Conservation (phyloP, 37 sponge, comb jelly and placozoan genomes). For the Ephydatia muelleri region DNA sequence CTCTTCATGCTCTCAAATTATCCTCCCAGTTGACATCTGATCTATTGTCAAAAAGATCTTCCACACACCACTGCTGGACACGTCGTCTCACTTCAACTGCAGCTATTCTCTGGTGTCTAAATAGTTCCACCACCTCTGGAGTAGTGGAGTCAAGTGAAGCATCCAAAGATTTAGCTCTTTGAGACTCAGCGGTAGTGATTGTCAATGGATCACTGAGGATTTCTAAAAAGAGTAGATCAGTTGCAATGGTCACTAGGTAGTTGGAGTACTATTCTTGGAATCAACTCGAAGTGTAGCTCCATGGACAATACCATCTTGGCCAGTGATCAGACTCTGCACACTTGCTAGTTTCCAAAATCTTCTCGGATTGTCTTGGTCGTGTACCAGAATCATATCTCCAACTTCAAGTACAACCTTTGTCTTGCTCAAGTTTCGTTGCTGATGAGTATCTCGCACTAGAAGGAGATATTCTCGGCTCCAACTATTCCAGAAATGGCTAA, state of each 20-base stretch:
- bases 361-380: slow-evolving; percentile 26
- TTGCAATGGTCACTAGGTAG: slow-evolving; percentile 7
- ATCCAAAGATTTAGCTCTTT: neutral
- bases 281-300: slow-evolving; percentile 22
- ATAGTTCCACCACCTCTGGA: neutral
- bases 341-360: slow-evolving; percentile 32
- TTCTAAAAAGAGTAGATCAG: neutral
- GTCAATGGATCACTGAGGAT: too few species aligned
- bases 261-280: slow-evolving; percentile 15
- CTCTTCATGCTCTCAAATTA: too few species aligned
- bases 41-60: too few species aligned
- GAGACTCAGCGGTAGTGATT: neutral
- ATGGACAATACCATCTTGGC: neutral
- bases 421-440: neutral
- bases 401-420: neutral
- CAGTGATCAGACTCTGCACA: slow-evolving; percentile 14
- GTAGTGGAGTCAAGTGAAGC: neutral
- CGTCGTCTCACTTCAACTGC: neutral
- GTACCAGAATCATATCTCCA: slow-evolving; percentile 31
- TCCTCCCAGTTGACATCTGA: too few species aligned
- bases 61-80: neutral
- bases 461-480: slow-evolving; percentile 51
- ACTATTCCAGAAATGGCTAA: slow-evolving; percentile 46
- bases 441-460: slow-evolving; percentile 25
- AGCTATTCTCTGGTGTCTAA: neutral